Percentiles rank a stretch among this genome's conserved stretches.
phyloP scores from a whole-genome alignment of 2,797 vertebrate genomes.

The Semaprochilodus insignis region DNA sequence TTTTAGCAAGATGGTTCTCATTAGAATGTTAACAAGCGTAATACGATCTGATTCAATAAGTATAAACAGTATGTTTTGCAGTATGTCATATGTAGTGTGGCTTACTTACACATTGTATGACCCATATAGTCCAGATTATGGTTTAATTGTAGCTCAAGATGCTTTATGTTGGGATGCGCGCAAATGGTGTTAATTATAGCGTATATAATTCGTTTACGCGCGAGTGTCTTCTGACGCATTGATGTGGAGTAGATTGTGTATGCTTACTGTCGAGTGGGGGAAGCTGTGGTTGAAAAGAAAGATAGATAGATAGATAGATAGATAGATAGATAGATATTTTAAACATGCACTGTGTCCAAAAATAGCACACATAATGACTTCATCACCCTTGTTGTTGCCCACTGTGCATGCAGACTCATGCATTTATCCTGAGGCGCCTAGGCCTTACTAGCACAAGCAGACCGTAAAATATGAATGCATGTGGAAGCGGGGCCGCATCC shows the following conservation, averaged over 20 bases:
- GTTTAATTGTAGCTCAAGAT: neutral
- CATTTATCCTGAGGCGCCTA: slow-evolving; percentile 68
- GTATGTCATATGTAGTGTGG: no score
- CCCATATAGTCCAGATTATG: neutral
- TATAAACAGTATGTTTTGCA: neutral
- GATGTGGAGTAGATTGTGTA: neutral
- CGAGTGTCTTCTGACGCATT: slow-evolving; percentile 30
- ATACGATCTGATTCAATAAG: neutral
- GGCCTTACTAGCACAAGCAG: slow-evolving; percentile 70
- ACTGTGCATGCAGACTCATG: slow-evolving; percentile 51
- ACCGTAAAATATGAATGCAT: slow-evolving; percentile 72
- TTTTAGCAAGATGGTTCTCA: neutral
- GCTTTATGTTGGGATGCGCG: neutral
- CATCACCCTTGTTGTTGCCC: slow-evolving; percentile 28
- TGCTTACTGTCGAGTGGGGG: neutral
- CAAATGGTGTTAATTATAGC: slow-evolving; percentile 5
- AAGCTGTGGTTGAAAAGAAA: slow-evolving; percentile 37
- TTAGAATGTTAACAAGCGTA: neutral
- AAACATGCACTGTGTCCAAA: slow-evolving; percentile 23
- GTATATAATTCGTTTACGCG: neutral
- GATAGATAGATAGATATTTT: slow-evolving; percentile 23
- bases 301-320: slow-evolving; percentile 62
- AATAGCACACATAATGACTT: slow-evolving; percentile 28
- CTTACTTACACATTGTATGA: neutral
- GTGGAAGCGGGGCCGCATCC: slow-evolving; percentile 58